A percentile compares a stretch with the other conserved stretches of the same genome.
phyloP scores from a whole-genome alignment of 2,888 invertebrate species.

The Leuctra nigra region DNA sequence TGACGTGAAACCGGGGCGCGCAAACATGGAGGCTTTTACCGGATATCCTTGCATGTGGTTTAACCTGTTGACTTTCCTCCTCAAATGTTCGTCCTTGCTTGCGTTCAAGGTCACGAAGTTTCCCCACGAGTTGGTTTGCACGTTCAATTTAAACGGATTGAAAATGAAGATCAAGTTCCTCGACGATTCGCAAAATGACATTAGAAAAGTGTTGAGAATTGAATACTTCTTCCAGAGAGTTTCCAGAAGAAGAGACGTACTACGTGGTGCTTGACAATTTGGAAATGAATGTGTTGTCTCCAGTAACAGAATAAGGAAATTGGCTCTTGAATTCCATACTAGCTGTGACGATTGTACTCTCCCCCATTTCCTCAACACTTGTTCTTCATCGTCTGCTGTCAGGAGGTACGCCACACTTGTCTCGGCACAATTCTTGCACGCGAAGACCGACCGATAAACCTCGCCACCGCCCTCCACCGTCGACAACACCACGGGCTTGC shows the following conservation, averaged over 20 bases:
- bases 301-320: neutral
- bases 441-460: too few relatives aligned
- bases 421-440: too few relatives aligned
- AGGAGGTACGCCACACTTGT: neutral
- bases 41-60: conserved; percentile 37
- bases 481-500: too few relatives aligned
- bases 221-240: neutral
- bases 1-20: conserved; percentile 36
- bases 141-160: conserved; percentile 6
- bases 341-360: neutral
- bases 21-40: conserved; percentile 38
- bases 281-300: neutral
- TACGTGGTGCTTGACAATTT: too few relatives aligned
- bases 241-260: neutral
- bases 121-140: neutral
- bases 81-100: neutral
- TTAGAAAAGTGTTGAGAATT: conserved; percentile 4
- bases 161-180: neutral
- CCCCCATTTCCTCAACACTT: neutral
- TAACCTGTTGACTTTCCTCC: neutral
- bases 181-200: too few relatives aligned
- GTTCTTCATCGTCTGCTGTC: neutral
- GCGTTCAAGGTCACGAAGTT: neutral
- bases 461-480: too few relatives aligned
- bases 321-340: conserved; percentile 2